phyloP scores from a whole-genome alignment of 2,113 vertebrate genomes.

The Cephalopterus ornatus region DNA sequence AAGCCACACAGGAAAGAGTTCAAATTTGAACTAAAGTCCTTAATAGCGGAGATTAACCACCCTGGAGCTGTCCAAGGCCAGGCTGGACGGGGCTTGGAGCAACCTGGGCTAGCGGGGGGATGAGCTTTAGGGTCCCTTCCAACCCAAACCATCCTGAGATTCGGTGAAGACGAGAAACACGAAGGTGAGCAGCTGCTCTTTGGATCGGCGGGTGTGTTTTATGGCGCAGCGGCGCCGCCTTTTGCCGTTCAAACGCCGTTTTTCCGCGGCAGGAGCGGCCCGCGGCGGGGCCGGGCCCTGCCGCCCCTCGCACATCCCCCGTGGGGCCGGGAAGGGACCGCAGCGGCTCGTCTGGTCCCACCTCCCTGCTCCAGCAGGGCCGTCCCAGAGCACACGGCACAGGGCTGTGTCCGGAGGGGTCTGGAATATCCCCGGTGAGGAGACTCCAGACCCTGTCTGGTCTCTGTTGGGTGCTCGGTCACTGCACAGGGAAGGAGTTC shows the following conservation, averaged over 20 bases:
- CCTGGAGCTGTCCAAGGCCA: not conserved
- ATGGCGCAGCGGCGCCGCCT: not conserved
- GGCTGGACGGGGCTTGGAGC: not conserved
- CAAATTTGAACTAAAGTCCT: not conserved
- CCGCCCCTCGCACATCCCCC: not conserved
- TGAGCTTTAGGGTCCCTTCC: not conserved
- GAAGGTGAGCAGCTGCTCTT: not conserved
- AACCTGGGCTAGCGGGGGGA: not conserved
- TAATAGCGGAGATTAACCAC: not conserved
- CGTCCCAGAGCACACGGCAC: not conserved
- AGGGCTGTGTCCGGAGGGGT: not conserved
- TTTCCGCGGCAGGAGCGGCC: not conserved
- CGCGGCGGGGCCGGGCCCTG: no score
- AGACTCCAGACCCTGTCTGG: not conserved
- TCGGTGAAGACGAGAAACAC: not conserved
- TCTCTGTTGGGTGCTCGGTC: not conserved
- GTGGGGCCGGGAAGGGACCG: not conserved
- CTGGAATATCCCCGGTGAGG: not conserved
- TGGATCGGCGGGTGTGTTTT: rapidly evolving
- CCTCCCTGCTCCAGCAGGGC: not conserved
- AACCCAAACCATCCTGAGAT: not conserved
- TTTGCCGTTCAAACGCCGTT: not conserved
- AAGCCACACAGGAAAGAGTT: not conserved
- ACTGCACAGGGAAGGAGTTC: not conserved
- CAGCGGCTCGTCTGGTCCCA: rapidly evolving